phyloP scores from a whole-genome alignment of 1,140 invertebrate genomes.

The Diplogasteroides magnus region DNA sequence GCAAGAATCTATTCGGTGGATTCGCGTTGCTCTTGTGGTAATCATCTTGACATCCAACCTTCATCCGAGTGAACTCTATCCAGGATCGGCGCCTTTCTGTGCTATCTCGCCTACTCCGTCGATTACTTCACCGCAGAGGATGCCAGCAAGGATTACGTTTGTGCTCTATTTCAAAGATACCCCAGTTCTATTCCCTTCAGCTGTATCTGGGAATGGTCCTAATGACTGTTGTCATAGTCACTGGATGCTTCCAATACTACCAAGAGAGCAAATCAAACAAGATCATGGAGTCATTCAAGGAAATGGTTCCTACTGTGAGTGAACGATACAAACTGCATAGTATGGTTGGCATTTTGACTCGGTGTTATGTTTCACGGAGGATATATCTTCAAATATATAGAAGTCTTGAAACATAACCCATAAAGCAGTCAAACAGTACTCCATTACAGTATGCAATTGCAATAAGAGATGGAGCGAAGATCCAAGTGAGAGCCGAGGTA shows the following conservation, averaged over 20 bases:
- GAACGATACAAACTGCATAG: constrained; percentile 6
- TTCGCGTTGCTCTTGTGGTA: constrained; percentile 56
- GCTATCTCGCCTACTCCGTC: constrained; percentile 54
- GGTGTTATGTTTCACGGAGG: no score
- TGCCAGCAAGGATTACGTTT: constrained; percentile 49
- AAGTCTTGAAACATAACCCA: no score
- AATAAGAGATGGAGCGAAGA: constrained; percentile 48
- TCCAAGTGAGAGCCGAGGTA: constrained; percentile 57
- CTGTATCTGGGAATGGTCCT: constrained; percentile 90
- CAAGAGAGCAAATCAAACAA: constrained; percentile 85
- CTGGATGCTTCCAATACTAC: constrained; percentile 93
- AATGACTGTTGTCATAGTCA: constrained; percentile 87
- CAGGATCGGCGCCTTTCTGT: constrained; percentile 53
- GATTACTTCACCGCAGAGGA: constrained; percentile 51
- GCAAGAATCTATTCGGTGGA: constrained; percentile 56
- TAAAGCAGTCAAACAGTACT: no score
- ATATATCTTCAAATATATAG: no score
- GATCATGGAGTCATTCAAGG: constrained; percentile 69
- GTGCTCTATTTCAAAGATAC: background rate
- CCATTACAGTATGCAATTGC: constrained; percentile 43
- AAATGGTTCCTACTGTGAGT: constrained; percentile 61
- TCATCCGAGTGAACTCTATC: background rate
- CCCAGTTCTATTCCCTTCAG: constrained; percentile 52
- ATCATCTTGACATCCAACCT: background rate
- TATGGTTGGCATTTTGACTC: background rate